phyloP scores from a whole-genome alignment of 2,113 vertebrate genomes.

The Chiloscyllium plagiosum region DNA sequence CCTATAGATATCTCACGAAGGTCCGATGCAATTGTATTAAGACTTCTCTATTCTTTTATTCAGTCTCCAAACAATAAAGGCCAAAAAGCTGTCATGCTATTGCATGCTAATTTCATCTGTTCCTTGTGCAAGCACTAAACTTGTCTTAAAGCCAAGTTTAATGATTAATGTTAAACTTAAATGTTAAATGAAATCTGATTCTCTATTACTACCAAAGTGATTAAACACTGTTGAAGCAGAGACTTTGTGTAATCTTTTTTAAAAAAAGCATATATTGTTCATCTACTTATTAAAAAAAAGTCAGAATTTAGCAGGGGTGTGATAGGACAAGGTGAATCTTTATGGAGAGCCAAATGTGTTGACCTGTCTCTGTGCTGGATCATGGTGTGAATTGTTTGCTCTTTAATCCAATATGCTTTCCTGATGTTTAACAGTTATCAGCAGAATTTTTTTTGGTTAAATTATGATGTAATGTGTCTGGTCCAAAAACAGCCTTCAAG shows the following conservation, averaged over 20 bases:
- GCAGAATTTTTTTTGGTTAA: background rate
- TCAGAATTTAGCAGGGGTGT: background rate
- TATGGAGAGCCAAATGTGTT: background rate
- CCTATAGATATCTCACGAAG: too few relatives aligned
- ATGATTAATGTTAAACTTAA: too few relatives aligned
- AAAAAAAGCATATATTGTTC: background rate
- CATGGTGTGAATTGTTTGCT: background rate
- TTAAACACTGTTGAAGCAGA: background rate
- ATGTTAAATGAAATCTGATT: too few relatives aligned
- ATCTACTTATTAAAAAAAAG: background rate
- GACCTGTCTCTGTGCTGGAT: background rate
- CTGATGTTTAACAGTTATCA: too few relatives aligned
- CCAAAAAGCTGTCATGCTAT: too few relatives aligned
- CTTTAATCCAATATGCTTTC: background rate
- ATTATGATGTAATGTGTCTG: background rate
- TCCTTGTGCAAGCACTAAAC: too few relatives aligned
- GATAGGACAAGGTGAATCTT: background rate
- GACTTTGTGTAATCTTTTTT: background rate
- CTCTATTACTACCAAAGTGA: too few relatives aligned
- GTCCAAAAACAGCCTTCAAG: background rate
- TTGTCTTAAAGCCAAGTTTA: too few relatives aligned
- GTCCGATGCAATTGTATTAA: too few relatives aligned
- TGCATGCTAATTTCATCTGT: too few relatives aligned
- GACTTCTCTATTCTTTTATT: too few relatives aligned
- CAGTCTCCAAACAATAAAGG: too few relatives aligned